Evolutionary conservation across 2,888 invertebrate species (phyloP), one percentile per base, ranked within the genome.

Genomic region (Baccha elongata): DNA sequence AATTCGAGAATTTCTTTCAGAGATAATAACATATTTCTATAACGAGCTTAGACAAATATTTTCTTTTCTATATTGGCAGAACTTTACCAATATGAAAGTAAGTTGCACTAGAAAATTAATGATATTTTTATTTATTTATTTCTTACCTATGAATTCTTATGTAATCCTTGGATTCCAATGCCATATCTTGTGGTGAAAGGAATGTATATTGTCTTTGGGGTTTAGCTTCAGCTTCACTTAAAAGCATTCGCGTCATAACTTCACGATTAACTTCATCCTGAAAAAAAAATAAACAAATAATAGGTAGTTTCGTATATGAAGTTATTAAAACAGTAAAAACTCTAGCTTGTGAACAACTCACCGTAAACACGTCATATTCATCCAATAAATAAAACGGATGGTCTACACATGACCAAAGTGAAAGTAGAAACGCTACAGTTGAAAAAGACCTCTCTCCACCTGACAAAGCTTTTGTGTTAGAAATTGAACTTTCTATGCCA

Each of bases 331-430:
- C 21, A 26, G 8, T 21, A 46, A 26, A 2, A 15, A n/a, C 6
- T n/a, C n/a, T n/a, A n/a, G n/a, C n/a, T n/a, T n/a, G n/a, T n/a
- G n/a, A n/a, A n/a, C n/a, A n/a, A 72, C 89, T 89, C 88, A 96
- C 98, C 96, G 99, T 98, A 89, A 97, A 99, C 0, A 99, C 98
- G 88, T 99, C 98, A 89, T 98, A 99, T 92, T 99, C 99, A 90
- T 99, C 99, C 86, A 99, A 92, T 90, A 98, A 94, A 92, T 95
- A 95, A 91, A 99, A 98, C 0, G 99, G 99, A 87, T 97, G 94
- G 87, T 96, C 95, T 87, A 97, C 96, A 85, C 95, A 95, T 76
- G 96, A 95, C 99, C 99, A 99, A 32, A 99, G 92, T 29, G 98
- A 94, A 91, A 98, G 94, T 85, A 99, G 93, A 90, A 99, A 96